Conservation (phyloP, 2,888 invertebrate species). For the Mythimna pallens region DNA sequence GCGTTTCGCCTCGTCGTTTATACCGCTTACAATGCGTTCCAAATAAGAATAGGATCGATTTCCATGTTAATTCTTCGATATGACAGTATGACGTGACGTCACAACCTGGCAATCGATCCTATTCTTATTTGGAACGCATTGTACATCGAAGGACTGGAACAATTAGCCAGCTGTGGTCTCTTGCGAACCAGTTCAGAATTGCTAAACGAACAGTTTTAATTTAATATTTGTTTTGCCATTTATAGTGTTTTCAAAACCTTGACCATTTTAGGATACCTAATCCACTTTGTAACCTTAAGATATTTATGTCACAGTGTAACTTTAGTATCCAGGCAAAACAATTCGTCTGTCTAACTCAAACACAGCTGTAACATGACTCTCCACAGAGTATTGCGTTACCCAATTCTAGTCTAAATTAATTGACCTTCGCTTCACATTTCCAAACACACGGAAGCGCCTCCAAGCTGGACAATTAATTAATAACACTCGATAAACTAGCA, state of each 20-base stretch:
- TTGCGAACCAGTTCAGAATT: background rate
- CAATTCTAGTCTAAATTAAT: slow-evolving; percentile 9
- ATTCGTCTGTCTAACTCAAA: slow-evolving; percentile 13
- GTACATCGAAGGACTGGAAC: too few relatives aligned
- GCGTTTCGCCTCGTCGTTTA: too few relatives aligned
- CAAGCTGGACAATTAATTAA: slow-evolving; percentile 48
- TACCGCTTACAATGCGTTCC: background rate
- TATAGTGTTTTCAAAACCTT: too few relatives aligned
- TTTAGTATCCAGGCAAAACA: background rate
- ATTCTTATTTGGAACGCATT: too few relatives aligned
- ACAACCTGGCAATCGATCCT: too few relatives aligned
- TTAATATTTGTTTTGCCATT: background rate
- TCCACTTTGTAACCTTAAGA: too few relatives aligned
- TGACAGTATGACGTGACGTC: too few relatives aligned
- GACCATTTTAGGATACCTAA: too few relatives aligned
- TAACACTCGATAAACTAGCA: slow-evolving; percentile 25
- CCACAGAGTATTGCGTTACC: slow-evolving; percentile 18
- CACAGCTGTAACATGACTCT: slow-evolving; percentile 32
- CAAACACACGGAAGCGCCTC: slow-evolving; percentile 39
- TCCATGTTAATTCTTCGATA: too few relatives aligned
- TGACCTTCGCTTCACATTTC: slow-evolving; percentile 41
- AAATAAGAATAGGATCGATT: too few relatives aligned
- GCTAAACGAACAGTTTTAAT: background rate
- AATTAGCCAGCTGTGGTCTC: too few relatives aligned
- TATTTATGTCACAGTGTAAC: background rate